Conservation (phyloP, 1,140 invertebrate genomes). For the Pachypeltis micranthus region DNA sequence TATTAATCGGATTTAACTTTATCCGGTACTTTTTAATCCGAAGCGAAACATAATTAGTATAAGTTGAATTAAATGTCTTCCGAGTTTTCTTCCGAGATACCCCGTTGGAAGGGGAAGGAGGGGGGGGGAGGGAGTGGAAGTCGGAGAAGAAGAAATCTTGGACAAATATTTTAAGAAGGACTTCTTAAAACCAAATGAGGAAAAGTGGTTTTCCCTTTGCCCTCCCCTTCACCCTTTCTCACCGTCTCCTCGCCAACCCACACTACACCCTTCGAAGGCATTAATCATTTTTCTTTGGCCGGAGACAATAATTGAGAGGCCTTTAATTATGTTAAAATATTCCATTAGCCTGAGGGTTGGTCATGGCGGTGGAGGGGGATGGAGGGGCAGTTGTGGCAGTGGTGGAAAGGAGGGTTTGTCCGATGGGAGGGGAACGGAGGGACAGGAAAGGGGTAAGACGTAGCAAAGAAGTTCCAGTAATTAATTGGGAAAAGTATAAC, state of each 20-base stretch:
- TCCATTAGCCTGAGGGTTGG: conserved; percentile 18
- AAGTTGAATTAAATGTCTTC: conserved; percentile 21
- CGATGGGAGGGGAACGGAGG: background rate
- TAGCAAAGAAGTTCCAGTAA: conserved; percentile 21
- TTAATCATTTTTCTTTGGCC: conserved; percentile 23
- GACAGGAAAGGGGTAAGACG: conserved; percentile 8
- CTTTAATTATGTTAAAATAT: conserved; percentile 25
- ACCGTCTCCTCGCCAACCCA: too few species aligned
- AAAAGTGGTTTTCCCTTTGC: background rate
- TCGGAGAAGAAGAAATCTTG: background rate
- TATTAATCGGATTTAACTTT: conserved; percentile 22
- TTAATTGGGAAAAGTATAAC: conserved; percentile 23
- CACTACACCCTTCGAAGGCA: too few species aligned
- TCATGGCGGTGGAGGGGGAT: too few species aligned
- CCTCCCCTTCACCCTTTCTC: too few species aligned
- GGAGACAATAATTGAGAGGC: conserved; percentile 22
- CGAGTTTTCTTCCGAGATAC: background rate
- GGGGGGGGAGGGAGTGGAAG: background rate
- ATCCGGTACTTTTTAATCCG: conserved; percentile 17
- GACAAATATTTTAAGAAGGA: conserved; percentile 20
- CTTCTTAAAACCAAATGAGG: conserved; percentile 14
- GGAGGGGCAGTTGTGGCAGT: too few species aligned
- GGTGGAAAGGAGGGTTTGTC: too few species aligned
- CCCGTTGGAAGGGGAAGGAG: background rate
- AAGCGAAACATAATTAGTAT: conserved; percentile 21